Evolutionary conservation across 2,797 vertebrate species (phyloP), one percentile per base, ranked within the genome.

Genomic region (Aselliscus stoliczkanus): DNA sequence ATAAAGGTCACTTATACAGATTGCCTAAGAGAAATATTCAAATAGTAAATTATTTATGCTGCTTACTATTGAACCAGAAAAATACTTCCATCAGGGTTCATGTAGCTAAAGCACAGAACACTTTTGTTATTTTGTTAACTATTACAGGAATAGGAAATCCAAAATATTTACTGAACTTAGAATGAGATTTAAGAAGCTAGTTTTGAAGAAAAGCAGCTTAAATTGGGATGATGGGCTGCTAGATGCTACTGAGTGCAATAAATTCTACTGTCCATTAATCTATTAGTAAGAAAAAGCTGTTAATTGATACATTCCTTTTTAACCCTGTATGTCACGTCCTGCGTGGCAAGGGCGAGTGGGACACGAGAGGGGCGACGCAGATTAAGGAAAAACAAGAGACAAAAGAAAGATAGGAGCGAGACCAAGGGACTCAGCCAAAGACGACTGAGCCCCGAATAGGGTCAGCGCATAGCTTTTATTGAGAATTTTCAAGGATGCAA

Each of bases 31-130:
- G 76, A 92, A 90, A 87, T 67, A 80, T 81, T 86, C 29, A 90
- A 73, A 87, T 54, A 92, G 70, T 62, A 85, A 85, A 39, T 73
- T 86, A 37, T 82, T 86, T 93, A 92, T 93, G 83, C 54, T 87
- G 34, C 23, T 65, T 79, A 62, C 20, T 73, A 80, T 76, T 70
- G 91, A 82, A 52, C 50, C 29, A 79, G 64, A 87, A 95, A 95
- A 92, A 85, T 72, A 60, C 31, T 81, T 90, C 81, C 34, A 75
- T 87, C 37, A 83, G 54, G 29, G 13, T 79, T 93, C 75, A 80
- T 47, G 29, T 52, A 89, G 70, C 25, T 89, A 85, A 95, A 88
- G n/a, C 77, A 93, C 25, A 88, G 14, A 90, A 60, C 8, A 62
- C 34, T 60, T 75, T 20, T 67, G 6, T 65, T 82, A 85, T 76